Base-by-base conservation (phyloP, 2,888 invertebrate species). In the Megamerina dolium region DNA sequence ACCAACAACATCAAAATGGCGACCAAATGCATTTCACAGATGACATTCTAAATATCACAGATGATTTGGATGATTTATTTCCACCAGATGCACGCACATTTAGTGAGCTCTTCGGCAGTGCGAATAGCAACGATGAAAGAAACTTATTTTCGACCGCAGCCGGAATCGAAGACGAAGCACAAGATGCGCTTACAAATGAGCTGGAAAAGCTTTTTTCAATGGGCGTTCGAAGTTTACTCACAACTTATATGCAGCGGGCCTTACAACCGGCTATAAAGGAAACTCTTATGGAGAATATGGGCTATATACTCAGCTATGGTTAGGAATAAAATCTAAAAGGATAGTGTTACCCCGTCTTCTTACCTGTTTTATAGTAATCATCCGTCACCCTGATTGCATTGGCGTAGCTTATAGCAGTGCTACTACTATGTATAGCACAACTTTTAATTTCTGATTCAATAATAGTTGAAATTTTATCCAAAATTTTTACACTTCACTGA, bases 211-310 rank as follows among this genome's bases (percentile, higher is more conserved):
- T 88, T 33, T 89, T 89, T 58, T 78, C 88, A 0, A 82, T 84
- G 67, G 87, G 88, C n/a, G 85, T 88, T 33, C 76, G 87, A 53
- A 83, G 87, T 13, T 75, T 88, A 34, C 66, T 89, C 32, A 87
- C 86, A 1, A 83, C 83, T 19, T 88, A 88, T 57, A 86, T 89
- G 83, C 87, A 89, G 63, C 82, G 82, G 52, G 85, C 87, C 58
- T 66, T 89, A 37, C 87, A 89, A 58, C 87, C 87, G 8, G 87
- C 88, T 29, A 86, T 89, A 42, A 87, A 87, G 63, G 88, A 89
- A 60, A 87, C 88, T 1, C 73, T 89, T 21, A 87, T 89, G 88
- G 77, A 85, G 50, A 87, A 87, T 63, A 84, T 89, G 83, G 89
- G 89, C 5, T 89, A 88, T 65, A 87, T 87, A 31, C 79, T 89